These are phyloP conservation scores for Mesorhabditis spiculigera DNA, from an alignment of 2,888 invertebrate genomes.

Conservation along the genomic window DNA sequence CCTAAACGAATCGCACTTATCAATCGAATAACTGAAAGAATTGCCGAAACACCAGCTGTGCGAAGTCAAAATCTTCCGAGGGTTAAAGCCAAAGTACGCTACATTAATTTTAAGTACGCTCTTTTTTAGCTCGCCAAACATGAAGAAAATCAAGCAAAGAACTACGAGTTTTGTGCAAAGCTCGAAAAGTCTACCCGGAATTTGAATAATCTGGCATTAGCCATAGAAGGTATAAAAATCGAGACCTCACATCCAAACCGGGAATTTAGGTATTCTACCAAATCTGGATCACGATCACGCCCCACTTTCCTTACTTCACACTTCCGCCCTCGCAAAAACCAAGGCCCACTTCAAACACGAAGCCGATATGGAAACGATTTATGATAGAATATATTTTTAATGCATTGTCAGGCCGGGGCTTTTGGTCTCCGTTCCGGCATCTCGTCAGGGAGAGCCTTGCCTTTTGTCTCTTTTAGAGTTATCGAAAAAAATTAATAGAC, in stretches of 20 bases:
- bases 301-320: neutral
- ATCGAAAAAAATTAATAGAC: neutral
- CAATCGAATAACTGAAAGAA: neutral
- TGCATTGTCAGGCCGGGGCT: neutral
- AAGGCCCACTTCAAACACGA: neutral
- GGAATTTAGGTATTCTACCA: too few relatives aligned
- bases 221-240: too few relatives aligned
- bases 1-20: neutral
- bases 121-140: too few relatives aligned
- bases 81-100: conserved; percentile 1
- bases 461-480: neutral
- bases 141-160: too few relatives aligned
- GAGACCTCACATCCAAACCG: too few relatives aligned
- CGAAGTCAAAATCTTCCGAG: neutral
- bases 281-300: neutral
- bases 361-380: neutral
- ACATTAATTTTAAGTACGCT: neutral
- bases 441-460: neutral
- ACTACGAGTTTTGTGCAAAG: too few relatives aligned
- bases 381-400: neutral
- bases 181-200: too few relatives aligned
- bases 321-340: neutral
- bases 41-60: neutral
- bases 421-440: neutral
- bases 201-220: too few relatives aligned